Base-by-base conservation (phyloP, 2,113 vertebrate genomes). In the Terrapene triunguis region DNA sequence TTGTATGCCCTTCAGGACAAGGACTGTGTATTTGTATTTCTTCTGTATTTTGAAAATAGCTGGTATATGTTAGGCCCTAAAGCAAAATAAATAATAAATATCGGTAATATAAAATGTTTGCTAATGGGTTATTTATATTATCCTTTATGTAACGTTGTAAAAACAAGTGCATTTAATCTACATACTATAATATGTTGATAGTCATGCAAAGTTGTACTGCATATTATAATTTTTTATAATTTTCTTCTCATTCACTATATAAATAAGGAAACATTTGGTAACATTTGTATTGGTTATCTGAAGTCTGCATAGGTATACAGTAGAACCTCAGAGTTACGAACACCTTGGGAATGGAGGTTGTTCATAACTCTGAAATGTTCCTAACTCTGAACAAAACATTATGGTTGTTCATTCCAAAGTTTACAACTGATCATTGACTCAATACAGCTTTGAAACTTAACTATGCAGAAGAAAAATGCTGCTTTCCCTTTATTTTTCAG, bases 181-280 rank as follows among this genome's bases (percentile, higher is more conserved):
- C 29, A 3, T 3, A 10, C 4, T 80, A 72, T 32, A 69, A 53
- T 21, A 35, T 14, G 38, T 3, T 72, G 80, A 14, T 17, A 89
- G 57, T 88, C 57, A 89, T 0, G 62, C 79, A 38, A 90, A 82
- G 7, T 25, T 82, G 86, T 91, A 21, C 44, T 87, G 80, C 42
- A 44, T 25, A 14, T 27, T 78, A 29, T n/a, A 53, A 55, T 84
- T 91, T 87, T 27, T 84, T 91, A 91, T 83, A 47, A 24, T 85
- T 90, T 82, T 90, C 4, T 87, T 91, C 0, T 0, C 38, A 17
- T 90, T 88, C 13, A 76, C 80, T 88, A 57, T 5, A 22, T 62
- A 84, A 95, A 92, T 55, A 95, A 82, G 5, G 51, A 90, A 87
- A 88, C 32, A 3, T 89, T 94, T 92, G 55, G 12, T 50, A 69